A percentile compares a stretch with the other conserved stretches of the same genome.
These are phyloP conservation scores for Operophtera brumata DNA, from an alignment of 2,888 invertebrate genomes.

Conservation along the genomic window DNA sequence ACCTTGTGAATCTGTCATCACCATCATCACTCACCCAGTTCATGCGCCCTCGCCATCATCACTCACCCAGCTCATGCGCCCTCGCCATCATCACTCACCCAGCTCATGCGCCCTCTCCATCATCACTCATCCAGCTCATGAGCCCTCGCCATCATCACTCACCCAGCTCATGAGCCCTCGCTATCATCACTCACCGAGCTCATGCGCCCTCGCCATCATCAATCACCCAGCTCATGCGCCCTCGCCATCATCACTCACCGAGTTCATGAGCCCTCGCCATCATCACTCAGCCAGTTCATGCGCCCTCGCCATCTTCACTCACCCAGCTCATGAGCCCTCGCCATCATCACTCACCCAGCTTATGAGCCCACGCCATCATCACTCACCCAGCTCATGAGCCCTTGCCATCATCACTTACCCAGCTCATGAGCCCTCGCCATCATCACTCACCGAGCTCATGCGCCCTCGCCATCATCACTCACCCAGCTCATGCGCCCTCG, in stretches of 20 bases:
- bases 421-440: conserved; percentile 77
- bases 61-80: too few species aligned
- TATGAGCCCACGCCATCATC: conserved; percentile 80
- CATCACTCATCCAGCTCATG: too few species aligned
- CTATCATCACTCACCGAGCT: too few species aligned
- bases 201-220: neutral
- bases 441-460: conserved; percentile 77
- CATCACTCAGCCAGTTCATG: conserved; percentile 72
- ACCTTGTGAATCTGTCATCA: too few species aligned
- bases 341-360: conserved; percentile 59
- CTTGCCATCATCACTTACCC: conserved; percentile 49
- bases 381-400: too few species aligned
- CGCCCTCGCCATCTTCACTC: conserved; percentile 74
- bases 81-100: conserved; percentile 49
- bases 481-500: conserved; percentile 80
- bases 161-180: conserved; percentile 80
- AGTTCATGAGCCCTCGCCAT: too few species aligned
- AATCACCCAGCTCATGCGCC: conserved; percentile 79
- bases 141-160: conserved; percentile 15
- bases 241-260: conserved; percentile 77
- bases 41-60: conserved; percentile 80
- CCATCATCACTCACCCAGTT: conserved; percentile 59
- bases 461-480: conserved; percentile 49
- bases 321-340: too few species aligned
- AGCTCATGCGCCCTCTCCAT: conserved; percentile 77